Percentiles rank a stretch among this genome's conserved stretches.
Conservation (phyloP, 2,888 invertebrate species). For the Tachina fera region DNA sequence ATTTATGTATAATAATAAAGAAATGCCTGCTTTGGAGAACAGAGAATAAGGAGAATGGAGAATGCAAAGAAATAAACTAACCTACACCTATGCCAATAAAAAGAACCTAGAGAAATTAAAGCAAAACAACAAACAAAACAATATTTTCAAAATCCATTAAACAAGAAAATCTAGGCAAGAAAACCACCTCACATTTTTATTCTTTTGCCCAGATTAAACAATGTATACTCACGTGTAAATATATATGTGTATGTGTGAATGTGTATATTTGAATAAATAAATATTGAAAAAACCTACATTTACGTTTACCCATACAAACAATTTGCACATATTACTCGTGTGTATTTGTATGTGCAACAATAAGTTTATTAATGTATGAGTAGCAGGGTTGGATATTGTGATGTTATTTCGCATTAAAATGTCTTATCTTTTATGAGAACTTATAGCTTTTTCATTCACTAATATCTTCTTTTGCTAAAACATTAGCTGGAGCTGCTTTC, state of each 20-base stretch:
- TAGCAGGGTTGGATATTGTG: conserved; percentile 3
- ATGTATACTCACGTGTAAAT: neutral
- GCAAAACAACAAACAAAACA: conserved; percentile 33
- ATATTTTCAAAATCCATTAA: conserved; percentile 28
- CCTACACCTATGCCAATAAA: conserved; percentile 42
- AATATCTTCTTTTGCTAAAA: neutral
- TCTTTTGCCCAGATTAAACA: neutral
- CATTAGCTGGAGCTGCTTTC: neutral
- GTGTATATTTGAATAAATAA: conserved; percentile 26
- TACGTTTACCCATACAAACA: conserved; percentile 28
- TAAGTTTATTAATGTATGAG: neutral
- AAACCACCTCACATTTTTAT: neutral
- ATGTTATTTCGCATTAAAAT: neutral
- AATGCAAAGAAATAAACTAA: conserved; percentile 30
- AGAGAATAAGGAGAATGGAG: conserved; percentile 16
- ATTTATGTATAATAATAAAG: conserved; percentile 13
- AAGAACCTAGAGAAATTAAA: conserved; percentile 11
- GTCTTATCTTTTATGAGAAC: neutral
- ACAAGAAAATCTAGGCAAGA: conserved; percentile 51
- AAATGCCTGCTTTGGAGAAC: conserved; percentile 13
- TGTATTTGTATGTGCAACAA: neutral
- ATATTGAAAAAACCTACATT: conserved; percentile 41
- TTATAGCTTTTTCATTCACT: neutral
- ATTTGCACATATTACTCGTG: neutral
- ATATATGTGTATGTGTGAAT: neutral